Percentiles rank a stretch among this genome's conserved stretches.
phyloP scores from a whole-genome alignment of 2,113 vertebrate species.

The Harpagus bidentatus region DNA sequence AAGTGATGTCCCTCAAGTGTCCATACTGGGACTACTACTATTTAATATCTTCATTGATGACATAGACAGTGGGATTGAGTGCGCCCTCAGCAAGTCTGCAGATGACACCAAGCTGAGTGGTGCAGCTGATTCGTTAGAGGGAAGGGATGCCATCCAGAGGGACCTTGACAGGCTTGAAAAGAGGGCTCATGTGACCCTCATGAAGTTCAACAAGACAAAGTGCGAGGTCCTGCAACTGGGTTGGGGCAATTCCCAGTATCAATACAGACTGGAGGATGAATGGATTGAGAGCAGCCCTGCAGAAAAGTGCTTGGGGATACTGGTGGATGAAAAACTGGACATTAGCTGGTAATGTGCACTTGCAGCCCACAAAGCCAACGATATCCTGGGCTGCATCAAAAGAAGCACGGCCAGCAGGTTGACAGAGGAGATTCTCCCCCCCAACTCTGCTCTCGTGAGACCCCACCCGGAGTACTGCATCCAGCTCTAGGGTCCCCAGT shows the following conservation, averaged over 20 bases:
- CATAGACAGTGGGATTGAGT: background rate
- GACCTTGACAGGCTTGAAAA: background rate
- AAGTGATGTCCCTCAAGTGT: background rate
- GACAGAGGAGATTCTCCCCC: background rate
- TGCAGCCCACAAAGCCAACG: background rate
- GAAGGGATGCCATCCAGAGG: no score
- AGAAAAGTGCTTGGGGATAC: background rate
- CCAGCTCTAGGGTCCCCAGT: background rate
- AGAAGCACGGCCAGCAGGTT: background rate
- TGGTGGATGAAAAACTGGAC: background rate
- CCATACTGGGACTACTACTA: background rate
- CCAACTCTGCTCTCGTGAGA: background rate
- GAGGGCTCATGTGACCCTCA: background rate
- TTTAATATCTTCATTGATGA: background rate
- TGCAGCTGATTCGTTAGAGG: background rate
- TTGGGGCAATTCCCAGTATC: background rate
- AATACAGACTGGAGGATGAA: background rate
- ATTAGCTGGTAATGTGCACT: accelerated
- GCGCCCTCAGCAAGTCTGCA: background rate
- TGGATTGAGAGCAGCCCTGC: background rate
- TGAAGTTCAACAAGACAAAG: background rate
- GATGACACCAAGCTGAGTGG: background rate
- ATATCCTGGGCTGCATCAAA: background rate
- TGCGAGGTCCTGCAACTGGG: background rate
- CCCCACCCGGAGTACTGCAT: background rate